Conservation (phyloP, 2,797 vertebrate species). For the Spheniscus humboldti region DNA sequence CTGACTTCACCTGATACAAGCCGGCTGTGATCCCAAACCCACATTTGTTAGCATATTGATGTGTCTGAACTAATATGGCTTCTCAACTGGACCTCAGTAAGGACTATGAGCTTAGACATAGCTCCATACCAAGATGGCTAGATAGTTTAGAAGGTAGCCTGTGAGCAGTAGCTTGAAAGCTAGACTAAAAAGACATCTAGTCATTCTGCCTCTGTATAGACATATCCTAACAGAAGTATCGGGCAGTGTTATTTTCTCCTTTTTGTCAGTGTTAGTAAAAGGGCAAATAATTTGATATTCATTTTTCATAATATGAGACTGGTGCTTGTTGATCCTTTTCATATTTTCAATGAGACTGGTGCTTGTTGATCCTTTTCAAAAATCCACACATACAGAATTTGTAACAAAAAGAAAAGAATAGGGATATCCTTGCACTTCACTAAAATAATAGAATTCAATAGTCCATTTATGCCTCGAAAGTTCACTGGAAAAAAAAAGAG, state of each 20-base stretch:
- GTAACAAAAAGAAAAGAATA: not conserved
- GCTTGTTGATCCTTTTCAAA: not conserved
- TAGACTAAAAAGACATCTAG: not conserved
- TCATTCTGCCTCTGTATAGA: not conserved
- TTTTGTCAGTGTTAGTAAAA: not conserved
- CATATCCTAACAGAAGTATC: not conserved
- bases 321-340: not conserved
- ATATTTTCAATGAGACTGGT: not conserved
- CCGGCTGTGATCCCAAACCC: not conserved
- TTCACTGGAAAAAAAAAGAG: not conserved
- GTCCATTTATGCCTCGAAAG: not conserved
- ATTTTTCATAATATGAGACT: not conserved
- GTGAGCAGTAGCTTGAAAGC: not conserved
- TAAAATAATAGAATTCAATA: not conserved
- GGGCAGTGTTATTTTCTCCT: not conserved
- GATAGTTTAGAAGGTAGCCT: not conserved
- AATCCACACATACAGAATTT: not conserved
- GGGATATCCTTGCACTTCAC: not conserved
- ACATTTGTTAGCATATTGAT: not conserved
- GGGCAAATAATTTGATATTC: not conserved
- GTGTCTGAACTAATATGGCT: not conserved
- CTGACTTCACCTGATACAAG: not conserved
- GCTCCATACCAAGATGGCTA: not conserved
- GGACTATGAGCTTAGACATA: not conserved
- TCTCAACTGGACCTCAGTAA: not conserved